phyloP scores from a whole-genome alignment of 92 coral and sea anemone genomes.

The Epizoanthus illoricatus region DNA sequence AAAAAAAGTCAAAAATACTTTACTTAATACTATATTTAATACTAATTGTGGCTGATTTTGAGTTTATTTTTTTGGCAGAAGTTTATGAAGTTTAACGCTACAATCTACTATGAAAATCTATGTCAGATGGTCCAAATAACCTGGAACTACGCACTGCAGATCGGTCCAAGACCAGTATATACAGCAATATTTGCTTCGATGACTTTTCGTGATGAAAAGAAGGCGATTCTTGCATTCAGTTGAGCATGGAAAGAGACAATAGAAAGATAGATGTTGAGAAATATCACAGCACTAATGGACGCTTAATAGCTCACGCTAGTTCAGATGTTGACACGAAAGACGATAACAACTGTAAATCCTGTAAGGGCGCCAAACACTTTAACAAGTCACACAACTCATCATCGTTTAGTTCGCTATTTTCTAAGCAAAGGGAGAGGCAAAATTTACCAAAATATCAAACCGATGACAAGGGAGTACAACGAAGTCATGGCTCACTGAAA shows the following conservation, averaged over 20 bases:
- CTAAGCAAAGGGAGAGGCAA: background rate
- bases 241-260: conserved; percentile 38
- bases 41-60: background rate
- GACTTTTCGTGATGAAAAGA: conserved; percentile 19
- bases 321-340: background rate
- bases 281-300: conserved; percentile 4
- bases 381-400: conserved; percentile 1
- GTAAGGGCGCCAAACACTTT: background rate
- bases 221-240: background rate
- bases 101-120: background rate
- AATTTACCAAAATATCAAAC: background rate
- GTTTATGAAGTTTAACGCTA: background rate
- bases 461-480: background rate
- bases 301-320: conserved; percentile 12
- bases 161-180: background rate
- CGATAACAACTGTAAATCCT: background rate
- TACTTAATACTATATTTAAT: background rate
- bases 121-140: background rate
- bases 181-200: background rate
- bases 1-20: background rate
- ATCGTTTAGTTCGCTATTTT: conserved; percentile 11
- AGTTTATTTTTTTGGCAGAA: conserved; percentile 9
- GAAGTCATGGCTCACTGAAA: conserved; percentile 1
- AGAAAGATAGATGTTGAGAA: background rate
- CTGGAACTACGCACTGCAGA: background rate